Evolutionary conservation across 2,797 vertebrate genomes (phyloP).

Genomic region (Carcharodon carcharias): DNA sequence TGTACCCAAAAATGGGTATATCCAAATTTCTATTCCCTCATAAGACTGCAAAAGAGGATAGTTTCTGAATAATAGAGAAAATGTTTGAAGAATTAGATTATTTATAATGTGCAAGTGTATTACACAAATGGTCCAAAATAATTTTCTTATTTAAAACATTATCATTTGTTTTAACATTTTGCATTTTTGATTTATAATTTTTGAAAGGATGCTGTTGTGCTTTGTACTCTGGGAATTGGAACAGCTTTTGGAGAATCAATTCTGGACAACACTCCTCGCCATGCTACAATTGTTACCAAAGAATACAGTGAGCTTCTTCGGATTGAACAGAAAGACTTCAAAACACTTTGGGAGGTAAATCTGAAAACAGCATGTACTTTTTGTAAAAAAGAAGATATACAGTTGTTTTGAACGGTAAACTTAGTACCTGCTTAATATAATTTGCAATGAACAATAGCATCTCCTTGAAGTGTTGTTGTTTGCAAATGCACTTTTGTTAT

Average conservation of each 20-base stretch:
- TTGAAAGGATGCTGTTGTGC: constrained; percentile 83
- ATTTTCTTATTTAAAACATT: not conserved
- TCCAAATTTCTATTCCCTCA: not conserved
- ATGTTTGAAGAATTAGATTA: not conserved
- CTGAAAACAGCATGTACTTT: constrained; percentile 23
- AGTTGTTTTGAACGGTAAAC: not conserved
- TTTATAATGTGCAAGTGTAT: not conserved
- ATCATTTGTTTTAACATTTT: not conserved
- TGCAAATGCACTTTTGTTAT: not conserved
- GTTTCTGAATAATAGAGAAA: not conserved
- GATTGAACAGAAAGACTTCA: constrained; percentile 90
- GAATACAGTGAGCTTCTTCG: constrained; percentile 86
- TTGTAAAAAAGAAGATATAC: not conserved
- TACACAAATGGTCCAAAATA: not conserved
- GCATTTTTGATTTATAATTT: constrained; percentile 41
- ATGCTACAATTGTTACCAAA: constrained; percentile 88
- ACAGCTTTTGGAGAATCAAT: constrained; percentile 96
- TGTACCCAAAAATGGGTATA: not conserved
- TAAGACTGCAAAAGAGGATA: not conserved
- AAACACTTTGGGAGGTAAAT: constrained; percentile 89
- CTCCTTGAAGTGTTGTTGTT: not conserved
- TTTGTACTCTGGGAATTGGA: constrained; percentile 88
- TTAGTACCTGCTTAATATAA: not conserved
- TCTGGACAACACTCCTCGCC: constrained; percentile 90
- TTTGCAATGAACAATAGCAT: not conserved